phyloP scores from a whole-genome alignment of 2,888 invertebrate species.

The Agapostemon virescens region DNA sequence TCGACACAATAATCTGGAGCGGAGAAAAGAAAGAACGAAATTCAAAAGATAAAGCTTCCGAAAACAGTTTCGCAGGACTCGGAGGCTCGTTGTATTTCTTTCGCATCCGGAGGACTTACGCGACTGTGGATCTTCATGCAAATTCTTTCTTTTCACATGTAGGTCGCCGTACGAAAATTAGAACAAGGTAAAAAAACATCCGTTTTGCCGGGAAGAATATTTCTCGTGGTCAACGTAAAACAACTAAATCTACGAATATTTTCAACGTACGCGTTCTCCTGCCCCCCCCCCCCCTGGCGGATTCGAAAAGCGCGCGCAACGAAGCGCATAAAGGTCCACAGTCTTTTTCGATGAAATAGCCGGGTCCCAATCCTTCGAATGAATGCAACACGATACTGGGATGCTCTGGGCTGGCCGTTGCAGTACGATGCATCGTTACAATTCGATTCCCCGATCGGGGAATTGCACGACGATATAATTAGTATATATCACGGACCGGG shows the following conservation, averaged over 20 bases:
- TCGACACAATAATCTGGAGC: neutral
- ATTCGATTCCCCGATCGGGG: neutral
- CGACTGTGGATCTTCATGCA: conserved; percentile 10
- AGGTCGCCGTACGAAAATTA: neutral
- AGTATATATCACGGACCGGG: neutral
- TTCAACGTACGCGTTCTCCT: neutral
- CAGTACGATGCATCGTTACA: neutral
- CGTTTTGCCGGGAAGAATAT: neutral
- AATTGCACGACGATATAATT: neutral
- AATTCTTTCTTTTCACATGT: neutral
- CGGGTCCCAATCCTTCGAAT: neutral
- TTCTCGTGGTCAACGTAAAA: neutral
- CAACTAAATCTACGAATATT: neutral
- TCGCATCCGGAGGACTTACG: neutral
- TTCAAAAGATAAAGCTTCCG: conserved; percentile 6
- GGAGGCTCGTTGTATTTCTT: conserved; percentile 23
- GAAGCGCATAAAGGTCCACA: neutral
- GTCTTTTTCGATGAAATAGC: neutral
- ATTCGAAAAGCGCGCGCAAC: neutral
- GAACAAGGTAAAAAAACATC: neutral
- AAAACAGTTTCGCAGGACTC: conserved; percentile 18
- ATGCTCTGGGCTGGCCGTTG: neutral
- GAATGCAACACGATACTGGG: neutral
- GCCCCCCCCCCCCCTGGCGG: neutral
- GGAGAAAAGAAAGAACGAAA: conserved; percentile 26